A percentile compares a stretch with the other conserved stretches of the same genome.
Conservation (phyloP, 2,888 invertebrate species). For the Papilio demoleus region DNA sequence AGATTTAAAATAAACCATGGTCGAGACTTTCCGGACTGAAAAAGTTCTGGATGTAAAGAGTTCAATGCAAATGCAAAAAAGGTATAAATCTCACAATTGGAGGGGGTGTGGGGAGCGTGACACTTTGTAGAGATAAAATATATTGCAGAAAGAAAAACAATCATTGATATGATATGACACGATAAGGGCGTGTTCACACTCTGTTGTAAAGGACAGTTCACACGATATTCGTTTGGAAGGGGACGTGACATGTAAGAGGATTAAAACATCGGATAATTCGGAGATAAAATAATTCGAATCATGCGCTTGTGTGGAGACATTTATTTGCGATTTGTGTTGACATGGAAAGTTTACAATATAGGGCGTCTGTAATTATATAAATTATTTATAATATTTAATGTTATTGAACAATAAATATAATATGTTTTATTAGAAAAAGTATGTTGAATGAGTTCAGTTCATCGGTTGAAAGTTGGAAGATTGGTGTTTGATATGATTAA, state of each 20-base stretch:
- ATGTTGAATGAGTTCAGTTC: no score
- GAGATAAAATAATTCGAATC: conserved; percentile 27
- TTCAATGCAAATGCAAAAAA: no score
- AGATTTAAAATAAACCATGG: no score
- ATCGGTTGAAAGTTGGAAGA: no score
- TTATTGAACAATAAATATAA: no score
- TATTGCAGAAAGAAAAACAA: not conserved
- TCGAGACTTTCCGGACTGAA: no score
- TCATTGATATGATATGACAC: conserved; percentile 26
- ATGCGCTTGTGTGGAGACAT: conserved; percentile 20
- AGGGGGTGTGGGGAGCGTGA: not conserved
- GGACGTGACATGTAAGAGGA: conserved; percentile 38
- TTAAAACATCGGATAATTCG: conserved; percentile 22
- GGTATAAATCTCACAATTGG: conserved; percentile 37
- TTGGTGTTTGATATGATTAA: no score
- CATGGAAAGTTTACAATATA: no score
- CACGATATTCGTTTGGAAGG: conserved; percentile 45
- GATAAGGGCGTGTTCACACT: conserved; percentile 46
- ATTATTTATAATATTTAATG: no score
- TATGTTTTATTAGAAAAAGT: no score
- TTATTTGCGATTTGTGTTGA: not conserved
- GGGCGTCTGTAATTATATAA: no score
- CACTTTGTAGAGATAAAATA: not conserved
- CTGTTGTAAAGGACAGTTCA: conserved; percentile 48
- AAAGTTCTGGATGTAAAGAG: no score